Base-by-base conservation (phyloP, 2,797 vertebrate species). In the Sebastes itinus region DNA sequence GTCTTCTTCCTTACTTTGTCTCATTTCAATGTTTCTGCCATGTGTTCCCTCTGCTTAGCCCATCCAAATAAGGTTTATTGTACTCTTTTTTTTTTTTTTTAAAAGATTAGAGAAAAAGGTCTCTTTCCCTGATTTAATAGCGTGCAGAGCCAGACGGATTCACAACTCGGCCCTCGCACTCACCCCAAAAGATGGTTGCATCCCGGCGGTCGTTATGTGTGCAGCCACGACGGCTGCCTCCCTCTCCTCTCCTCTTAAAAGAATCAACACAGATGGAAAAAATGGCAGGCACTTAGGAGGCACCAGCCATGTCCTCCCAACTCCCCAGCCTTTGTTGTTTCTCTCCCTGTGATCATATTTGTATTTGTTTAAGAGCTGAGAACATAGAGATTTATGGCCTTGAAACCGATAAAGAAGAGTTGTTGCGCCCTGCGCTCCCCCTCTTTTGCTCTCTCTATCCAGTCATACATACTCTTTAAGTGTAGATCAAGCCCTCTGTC, bases 331-430 rank as follows among this genome's bases (percentile, higher is more conserved):
- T 91, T 93, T 93, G 90, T 92, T 94, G 93, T 93, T 77, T 85
- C 72, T 92, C 91, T 91, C 91, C 87, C 87, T 91, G 89, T 92
- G 91, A 95, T 95, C 88, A 88, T 95, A 95, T 94, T 95, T 93
- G 91, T 94, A 92, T 95, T 95, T 95, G 92, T 90, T 94, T 94
- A 93, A 95, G 90, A 89, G 79, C 87, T 86, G 88, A 90, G 83
- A 80, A 87, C 56, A 23, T 49, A 6, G 82, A 88, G 87, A 95
- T 92, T 94, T 91, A 93, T 88, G 78, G 87, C 89, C 91, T 93
- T 88, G 82, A 93, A 92, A 89, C 80, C 84, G 83, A 92, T 94
- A 88, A 92, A 93, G 91, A 89, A 91, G 90, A 94, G 87, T 93
- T 89, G 92, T 81, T 89, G 85, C 71, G 27, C 76, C 65, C 76